phyloP scores from a whole-genome alignment of 2,113 vertebrate genomes.

The Delphinus delphis region DNA sequence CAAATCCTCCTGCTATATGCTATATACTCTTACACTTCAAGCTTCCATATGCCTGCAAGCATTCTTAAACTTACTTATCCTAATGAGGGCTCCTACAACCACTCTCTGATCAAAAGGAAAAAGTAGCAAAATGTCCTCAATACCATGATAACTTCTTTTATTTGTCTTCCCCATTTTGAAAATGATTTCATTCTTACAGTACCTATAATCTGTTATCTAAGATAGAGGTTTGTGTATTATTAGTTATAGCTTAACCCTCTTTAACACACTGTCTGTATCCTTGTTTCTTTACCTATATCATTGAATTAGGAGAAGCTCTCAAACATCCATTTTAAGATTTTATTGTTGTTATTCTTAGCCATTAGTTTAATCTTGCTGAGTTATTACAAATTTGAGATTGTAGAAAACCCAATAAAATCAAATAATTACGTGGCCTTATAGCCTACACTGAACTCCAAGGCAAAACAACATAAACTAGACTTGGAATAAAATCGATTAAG shows the following conservation, averaged over 20 bases:
- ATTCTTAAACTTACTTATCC: slow-evolving; percentile 46
- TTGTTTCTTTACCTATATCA: slow-evolving; percentile 41
- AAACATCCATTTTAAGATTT: slow-evolving; percentile 40
- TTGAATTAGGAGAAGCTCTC: neutral
- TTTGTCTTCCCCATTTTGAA: slow-evolving; percentile 46
- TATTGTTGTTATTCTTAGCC: slow-evolving; percentile 43
- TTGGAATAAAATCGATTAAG: slow-evolving; percentile 46
- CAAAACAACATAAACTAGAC: slow-evolving; percentile 30
- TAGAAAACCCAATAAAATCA: slow-evolving; percentile 34
- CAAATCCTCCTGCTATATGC: neutral
- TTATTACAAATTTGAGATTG: slow-evolving; percentile 34
- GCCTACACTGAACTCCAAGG: neutral
- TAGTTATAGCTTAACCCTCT: slow-evolving; percentile 32
- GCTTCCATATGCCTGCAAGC: neutral
- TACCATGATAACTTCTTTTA: neutral
- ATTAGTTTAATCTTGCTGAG: slow-evolving; percentile 56
- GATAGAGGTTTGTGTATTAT: neutral
- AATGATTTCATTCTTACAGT: slow-evolving; percentile 27
- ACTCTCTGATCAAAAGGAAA: slow-evolving; percentile 28
- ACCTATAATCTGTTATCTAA: slow-evolving; percentile 40
- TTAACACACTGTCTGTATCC: neutral
- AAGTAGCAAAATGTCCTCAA: slow-evolving; percentile 8
- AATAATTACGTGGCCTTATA: slow-evolving; percentile 3
- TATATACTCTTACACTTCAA: neutral
- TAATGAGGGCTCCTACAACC: neutral